phyloP scores from a whole-genome alignment of 2,797 vertebrate species.

The Sebastes iracundus region DNA sequence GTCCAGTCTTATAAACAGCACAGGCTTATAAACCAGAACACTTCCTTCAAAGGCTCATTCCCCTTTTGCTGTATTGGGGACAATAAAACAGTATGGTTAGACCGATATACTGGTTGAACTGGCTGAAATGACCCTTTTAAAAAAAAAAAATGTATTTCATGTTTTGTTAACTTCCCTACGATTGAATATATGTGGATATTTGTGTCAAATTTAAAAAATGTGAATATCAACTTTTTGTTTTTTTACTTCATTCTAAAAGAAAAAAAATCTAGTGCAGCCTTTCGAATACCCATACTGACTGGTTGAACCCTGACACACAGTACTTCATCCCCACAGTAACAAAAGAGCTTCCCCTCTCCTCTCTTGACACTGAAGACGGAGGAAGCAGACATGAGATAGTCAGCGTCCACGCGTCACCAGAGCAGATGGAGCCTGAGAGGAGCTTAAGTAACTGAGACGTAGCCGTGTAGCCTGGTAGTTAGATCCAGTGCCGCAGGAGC shows the following conservation, averaged over 20 bases:
- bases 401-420: conserved; percentile 33
- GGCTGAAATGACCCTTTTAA: not conserved
- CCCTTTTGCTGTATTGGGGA: not conserved
- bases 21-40: not conserved
- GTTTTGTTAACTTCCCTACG: not conserved
- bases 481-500: conserved; percentile 44
- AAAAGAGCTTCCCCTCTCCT: conserved; percentile 37
- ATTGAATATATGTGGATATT: not conserved
- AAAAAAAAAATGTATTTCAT: not conserved
- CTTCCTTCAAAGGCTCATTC: conserved; percentile 28
- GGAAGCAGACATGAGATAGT: conserved; percentile 55
- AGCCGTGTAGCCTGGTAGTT: conserved; percentile 62
- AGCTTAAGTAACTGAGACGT: conserved; percentile 52
- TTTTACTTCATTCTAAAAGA: conserved; percentile 34
- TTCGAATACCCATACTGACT: not conserved
- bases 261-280: conserved; percentile 20
- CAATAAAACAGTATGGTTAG: not conserved
- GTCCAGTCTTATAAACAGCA: not conserved
- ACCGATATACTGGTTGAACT: not conserved
- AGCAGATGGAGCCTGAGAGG: conserved; percentile 43
- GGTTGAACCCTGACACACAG: conserved; percentile 32
- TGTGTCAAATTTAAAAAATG: not conserved
- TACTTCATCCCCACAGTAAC: conserved; percentile 46
- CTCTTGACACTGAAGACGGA: conserved; percentile 39
- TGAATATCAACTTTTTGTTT: not conserved